Evolutionary conservation across 2,888 invertebrate species (phyloP).

Genomic region (Belgica antarctica): DNA sequence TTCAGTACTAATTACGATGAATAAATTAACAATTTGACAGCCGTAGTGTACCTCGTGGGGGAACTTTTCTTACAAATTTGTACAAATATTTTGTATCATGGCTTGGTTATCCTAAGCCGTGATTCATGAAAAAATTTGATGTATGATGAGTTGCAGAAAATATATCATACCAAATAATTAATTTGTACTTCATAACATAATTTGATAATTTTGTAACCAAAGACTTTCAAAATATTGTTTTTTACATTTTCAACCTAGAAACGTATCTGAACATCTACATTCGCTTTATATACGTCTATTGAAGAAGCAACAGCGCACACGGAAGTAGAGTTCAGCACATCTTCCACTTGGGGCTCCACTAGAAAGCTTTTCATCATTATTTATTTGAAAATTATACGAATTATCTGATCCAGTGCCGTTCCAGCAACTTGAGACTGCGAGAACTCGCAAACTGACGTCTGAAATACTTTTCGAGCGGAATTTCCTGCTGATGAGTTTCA

Average conservation of each 20-base stretch:
- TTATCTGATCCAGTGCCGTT: neutral
- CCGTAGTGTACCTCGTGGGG: too few species aligned
- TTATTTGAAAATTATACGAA: slow-evolving; percentile 31
- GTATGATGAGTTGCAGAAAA: too few species aligned
- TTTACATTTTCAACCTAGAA: neutral
- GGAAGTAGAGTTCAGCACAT: neutral
- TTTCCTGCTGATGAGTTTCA: slow-evolving; percentile 27
- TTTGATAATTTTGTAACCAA: neutral
- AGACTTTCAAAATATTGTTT: neutral
- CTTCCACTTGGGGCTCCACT: neutral
- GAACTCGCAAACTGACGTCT: slow-evolving; percentile 8
- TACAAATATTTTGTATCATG: too few species aligned
- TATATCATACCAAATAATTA: too few species aligned
- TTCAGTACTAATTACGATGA: too few species aligned
- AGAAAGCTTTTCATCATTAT: slow-evolving; percentile 10
- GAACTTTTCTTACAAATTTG: too few species aligned
- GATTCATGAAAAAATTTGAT: too few species aligned
- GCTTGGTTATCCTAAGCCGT: too few species aligned
- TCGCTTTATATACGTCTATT: neutral
- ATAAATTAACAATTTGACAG: too few species aligned
- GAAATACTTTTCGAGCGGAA: slow-evolving; percentile 4
- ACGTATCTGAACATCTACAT: neutral
- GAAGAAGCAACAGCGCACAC: neutral
- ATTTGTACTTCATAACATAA: too few species aligned
- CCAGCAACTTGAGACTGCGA: neutral